A percentile compares a stretch with the other conserved stretches of the same genome.
Evolutionary conservation across 2,888 invertebrate species (phyloP).

Genomic region (Ariolimax columbianus): DNA sequence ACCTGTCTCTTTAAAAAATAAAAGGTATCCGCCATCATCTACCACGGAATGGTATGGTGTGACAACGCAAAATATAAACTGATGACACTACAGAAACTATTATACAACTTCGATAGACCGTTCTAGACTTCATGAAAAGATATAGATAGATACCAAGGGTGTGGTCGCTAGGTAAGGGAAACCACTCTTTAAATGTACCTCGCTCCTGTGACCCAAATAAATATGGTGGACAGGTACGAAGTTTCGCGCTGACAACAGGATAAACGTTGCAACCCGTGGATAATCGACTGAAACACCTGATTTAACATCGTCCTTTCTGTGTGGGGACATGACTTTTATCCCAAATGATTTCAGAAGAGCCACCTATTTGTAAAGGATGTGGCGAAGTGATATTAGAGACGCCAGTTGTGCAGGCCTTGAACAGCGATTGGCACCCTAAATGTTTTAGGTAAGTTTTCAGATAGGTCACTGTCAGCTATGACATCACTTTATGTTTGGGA

Average conservation of each 20-base stretch:
- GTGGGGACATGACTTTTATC: background rate
- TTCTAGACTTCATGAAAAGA: no score
- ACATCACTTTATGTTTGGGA: no score
- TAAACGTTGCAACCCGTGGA: background rate
- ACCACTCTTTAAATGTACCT: slow-evolving; percentile 36
- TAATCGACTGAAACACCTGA: background rate
- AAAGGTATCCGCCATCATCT: no score
- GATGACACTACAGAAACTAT: no score
- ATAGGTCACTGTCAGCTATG: no score
- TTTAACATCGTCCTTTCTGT: background rate
- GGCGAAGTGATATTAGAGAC: slow-evolving; percentile 58
- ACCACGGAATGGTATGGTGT: no score
- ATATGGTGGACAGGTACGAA: slow-evolving; percentile 22
- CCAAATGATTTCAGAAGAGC: slow-evolving; percentile 17
- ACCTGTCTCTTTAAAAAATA: no score
- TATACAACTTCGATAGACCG: no score
- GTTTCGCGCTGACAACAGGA: background rate
- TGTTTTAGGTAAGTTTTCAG: slow-evolving; percentile 70
- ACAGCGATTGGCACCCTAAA: slow-evolving; percentile 65
- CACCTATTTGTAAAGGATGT: slow-evolving; percentile 56
- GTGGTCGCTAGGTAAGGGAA: slow-evolving; percentile 11
- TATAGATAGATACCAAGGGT: no score
- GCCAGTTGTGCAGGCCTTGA: slow-evolving; percentile 65
- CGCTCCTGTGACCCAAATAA: slow-evolving; percentile 1
- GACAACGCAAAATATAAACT: no score